Evolutionary conservation across 2,888 invertebrate genomes (phyloP), one percentile per base, ranked within the genome.

Genomic region (Adineta ricciae): DNA sequence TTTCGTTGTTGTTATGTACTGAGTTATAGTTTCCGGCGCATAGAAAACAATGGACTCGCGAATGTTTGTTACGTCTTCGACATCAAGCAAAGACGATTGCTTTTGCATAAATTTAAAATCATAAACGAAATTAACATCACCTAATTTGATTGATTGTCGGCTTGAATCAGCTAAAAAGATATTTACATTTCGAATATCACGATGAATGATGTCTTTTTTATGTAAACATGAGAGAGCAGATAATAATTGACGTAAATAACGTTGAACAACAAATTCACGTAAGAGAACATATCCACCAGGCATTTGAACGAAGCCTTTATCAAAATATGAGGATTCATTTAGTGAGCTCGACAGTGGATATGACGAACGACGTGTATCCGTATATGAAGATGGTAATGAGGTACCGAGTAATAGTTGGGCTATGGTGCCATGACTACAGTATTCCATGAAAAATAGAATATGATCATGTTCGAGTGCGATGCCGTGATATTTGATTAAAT

Each of bases 401-500:
- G 64, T 64, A 19, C 78, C 78, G 24, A 78, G 38, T 78, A 78
- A 41, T 11, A 78, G 24, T 78, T 78, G 78, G 1, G 78, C 78
- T 8, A 78, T 41, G 9, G 78, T 78, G n/a, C 78, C 78, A 32
- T 41, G 24, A 78, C 78, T 78, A 78, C 78, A 78, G 11, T 78
- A 78, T 41, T 78, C 78, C 78, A 78, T 78, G n/a, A 78, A 78
- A 41, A 78, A 78, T 78, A 78, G 41, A 3, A 78, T 41, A 41
- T 78, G 78, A 78, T 78, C 78, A 41, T 78, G 78, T 78, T 78
- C 78, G n/a, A 78, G 41, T 38, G 78, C 78, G n/a, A 78, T 41
- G 41, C 78, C 78, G 41, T 41, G 78, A 78, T 78, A 78, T 41
- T 41, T 38, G 19, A 78, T 78, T 38, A 78, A n/a, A 78, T 78